Percentiles rank a stretch among this genome's conserved stretches.
These are phyloP conservation scores for Netelia melanura DNA, from an alignment of 2,888 invertebrate species.

Conservation along the genomic window DNA sequence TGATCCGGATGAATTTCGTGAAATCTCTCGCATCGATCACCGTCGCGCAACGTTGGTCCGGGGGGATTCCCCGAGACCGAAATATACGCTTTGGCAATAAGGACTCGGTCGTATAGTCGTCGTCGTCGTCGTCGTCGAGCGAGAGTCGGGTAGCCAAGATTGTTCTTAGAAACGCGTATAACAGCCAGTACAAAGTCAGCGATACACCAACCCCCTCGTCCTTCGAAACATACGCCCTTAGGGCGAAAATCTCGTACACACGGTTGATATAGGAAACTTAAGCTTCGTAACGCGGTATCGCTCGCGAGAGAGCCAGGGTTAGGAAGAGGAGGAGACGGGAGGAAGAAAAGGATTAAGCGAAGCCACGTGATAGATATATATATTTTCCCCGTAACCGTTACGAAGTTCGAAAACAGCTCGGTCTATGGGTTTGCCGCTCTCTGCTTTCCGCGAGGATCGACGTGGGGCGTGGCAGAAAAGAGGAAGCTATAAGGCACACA, in stretches of 20 bases:
- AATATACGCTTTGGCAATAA: conserved; percentile 21
- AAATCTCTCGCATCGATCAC: conserved; percentile 58
- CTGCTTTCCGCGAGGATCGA: conserved; percentile 30
- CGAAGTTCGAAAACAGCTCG: conserved; percentile 49
- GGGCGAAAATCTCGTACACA: neutral
- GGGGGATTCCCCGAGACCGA: neutral
- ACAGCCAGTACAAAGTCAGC: too few relatives aligned
- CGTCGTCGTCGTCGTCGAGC: neutral
- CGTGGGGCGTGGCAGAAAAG: conserved; percentile 29
- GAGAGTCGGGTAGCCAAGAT: neutral
- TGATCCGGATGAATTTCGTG: conserved; percentile 54
- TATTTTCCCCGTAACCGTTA: conserved; percentile 38
- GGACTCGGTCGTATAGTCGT: conserved; percentile 1
- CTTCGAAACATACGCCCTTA: neutral
- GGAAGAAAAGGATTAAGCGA: conserved; percentile 51
- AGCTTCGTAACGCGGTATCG: conserved; percentile 40
- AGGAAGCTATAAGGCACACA: conserved; percentile 11
- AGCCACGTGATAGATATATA: conserved; percentile 51
- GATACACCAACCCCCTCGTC: too few relatives aligned
- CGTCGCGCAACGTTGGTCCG: neutral
- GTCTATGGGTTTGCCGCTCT: neutral
- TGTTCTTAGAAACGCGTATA: neutral
- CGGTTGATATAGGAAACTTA: conserved; percentile 36
- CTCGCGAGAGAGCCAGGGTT: too few relatives aligned
- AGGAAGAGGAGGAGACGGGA: neutral